Conservation (phyloP, 2,888 invertebrate species). For the Agrypnus murinus region DNA sequence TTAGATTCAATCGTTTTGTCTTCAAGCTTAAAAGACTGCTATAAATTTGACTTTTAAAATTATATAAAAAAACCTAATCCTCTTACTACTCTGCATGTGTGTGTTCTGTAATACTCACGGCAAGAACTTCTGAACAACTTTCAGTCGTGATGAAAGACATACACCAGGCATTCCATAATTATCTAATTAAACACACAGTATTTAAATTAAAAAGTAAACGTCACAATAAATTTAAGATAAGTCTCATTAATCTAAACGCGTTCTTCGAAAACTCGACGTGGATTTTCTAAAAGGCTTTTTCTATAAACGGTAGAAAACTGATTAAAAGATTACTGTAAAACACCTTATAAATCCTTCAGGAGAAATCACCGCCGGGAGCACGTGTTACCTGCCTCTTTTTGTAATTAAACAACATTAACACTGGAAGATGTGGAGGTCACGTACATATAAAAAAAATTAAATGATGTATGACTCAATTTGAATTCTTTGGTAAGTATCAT, state of each 20-base stretch:
- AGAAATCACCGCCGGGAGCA: conserved; percentile 23
- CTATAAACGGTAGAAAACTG: conserved; percentile 40
- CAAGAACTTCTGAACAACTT: conserved; percentile 32
- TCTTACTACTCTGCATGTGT: conserved; percentile 11
- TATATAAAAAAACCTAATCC: conserved; percentile 5
- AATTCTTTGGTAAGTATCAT: conserved; percentile 21
- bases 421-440: conserved; percentile 25
- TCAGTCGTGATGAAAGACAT: conserved; percentile 30
- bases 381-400: conserved; percentile 27
- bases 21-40: background rate
- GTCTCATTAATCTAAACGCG: conserved; percentile 27
- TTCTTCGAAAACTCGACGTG: conserved; percentile 10
- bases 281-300: conserved; percentile 34
- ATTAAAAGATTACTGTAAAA: conserved; percentile 42
- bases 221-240: conserved; percentile 44
- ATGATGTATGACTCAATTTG: conserved; percentile 19
- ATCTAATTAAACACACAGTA: conserved; percentile 37
- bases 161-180: conserved; percentile 35
- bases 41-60: conserved; percentile 5
- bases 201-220: conserved; percentile 43
- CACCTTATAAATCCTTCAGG: conserved; percentile 37
- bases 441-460: conserved; percentile 21
- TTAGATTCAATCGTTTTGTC: conserved; percentile 29
- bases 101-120: conserved; percentile 26
- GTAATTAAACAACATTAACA: conserved; percentile 28